Evolutionary conservation across 2,797 vertebrate species (phyloP).

Genomic region (Rhinoraja longicauda): DNA sequence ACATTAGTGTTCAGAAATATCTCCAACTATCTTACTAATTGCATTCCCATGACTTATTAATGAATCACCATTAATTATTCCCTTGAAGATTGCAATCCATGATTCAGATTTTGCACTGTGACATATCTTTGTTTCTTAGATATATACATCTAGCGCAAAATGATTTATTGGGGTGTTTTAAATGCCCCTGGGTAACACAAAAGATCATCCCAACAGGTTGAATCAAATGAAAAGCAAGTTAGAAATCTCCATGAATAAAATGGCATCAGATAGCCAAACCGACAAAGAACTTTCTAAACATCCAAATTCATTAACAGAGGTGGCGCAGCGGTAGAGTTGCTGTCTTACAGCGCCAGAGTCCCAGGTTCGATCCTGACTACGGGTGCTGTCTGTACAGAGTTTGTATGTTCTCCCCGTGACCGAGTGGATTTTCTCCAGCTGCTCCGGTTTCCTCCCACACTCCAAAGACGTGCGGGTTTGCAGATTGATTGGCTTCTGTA

Average conservation of each 20-base stretch:
- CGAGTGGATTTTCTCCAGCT: too few species aligned
- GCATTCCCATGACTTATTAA: neutral
- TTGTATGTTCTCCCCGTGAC: too few species aligned
- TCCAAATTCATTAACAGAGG: too few species aligned
- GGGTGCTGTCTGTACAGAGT: too few species aligned
- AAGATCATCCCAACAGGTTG: neutral
- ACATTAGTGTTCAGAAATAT: neutral
- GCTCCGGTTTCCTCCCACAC: too few species aligned
- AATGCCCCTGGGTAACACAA: neutral
- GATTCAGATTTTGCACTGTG: neutral
- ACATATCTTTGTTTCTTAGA: neutral
- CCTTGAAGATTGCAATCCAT: neutral
- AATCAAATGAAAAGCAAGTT: neutral
- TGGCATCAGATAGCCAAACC: neutral
- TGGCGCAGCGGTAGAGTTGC: too few species aligned
- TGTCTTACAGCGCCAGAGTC: too few species aligned
- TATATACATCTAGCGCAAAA: neutral
- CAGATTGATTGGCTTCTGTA: too few species aligned
- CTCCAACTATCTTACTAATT: neutral
- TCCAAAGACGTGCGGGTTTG: too few species aligned
- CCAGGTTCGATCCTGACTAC: too few species aligned
- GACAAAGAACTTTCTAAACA: too few species aligned
- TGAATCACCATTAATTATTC: slow-evolving; percentile 8
- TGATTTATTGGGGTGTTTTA: neutral
- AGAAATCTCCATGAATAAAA: neutral